These are phyloP conservation scores for Caenorhabditis remanei DNA, from an alignment of 1,140 invertebrate species.

Conservation along the genomic window DNA sequence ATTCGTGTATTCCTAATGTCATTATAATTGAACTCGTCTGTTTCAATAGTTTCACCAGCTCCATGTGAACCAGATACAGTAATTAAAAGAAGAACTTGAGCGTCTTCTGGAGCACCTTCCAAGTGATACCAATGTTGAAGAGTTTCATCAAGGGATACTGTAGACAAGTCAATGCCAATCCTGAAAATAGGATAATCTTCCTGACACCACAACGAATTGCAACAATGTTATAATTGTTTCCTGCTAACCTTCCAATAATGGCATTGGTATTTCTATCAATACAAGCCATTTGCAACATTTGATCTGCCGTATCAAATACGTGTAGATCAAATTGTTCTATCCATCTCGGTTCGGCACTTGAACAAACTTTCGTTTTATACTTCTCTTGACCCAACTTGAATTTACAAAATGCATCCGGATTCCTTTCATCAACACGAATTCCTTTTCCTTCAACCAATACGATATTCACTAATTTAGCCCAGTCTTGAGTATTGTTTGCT, in stretches of 20 bases:
- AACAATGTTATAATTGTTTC: too few species aligned
- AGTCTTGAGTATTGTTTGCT: slow-evolving; percentile 83
- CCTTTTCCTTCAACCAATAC: slow-evolving; percentile 94
- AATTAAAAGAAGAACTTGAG: slow-evolving; percentile 86
- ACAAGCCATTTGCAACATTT: slow-evolving; percentile 89
- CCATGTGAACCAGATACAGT: slow-evolving; percentile 93
- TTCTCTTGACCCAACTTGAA: slow-evolving; percentile 97
- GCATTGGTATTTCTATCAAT: slow-evolving; percentile 91
- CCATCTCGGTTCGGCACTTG: slow-evolving; percentile 88
- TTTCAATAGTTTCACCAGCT: slow-evolving; percentile 69
- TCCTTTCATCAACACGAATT: slow-evolving; percentile 87
- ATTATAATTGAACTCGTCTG: slow-evolving; percentile 79
- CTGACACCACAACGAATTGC: too few species aligned
- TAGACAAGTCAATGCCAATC: slow-evolving; percentile 87
- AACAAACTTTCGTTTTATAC: slow-evolving; percentile 92
- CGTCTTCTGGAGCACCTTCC: slow-evolving; percentile 83
- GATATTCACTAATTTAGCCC: slow-evolving; percentile 94
- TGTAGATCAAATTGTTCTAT: slow-evolving; percentile 97
- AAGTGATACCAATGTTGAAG: slow-evolving; percentile 89
- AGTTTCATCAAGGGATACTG: slow-evolving; percentile 89
- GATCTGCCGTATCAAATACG: slow-evolving; percentile 89
- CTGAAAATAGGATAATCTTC: slow-evolving; percentile 79
- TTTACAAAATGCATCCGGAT: slow-evolving; percentile 94
- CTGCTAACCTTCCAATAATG: slow-evolving; percentile 85
- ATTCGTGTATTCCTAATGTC: slow-evolving; percentile 78